Percentiles rank a stretch among this genome's conserved stretches.
Evolutionary conservation across 30 jellyfish, hydroid and myxozoan species (phyloP).

Genomic region (Calvadosia cruxmelitensis): DNA sequence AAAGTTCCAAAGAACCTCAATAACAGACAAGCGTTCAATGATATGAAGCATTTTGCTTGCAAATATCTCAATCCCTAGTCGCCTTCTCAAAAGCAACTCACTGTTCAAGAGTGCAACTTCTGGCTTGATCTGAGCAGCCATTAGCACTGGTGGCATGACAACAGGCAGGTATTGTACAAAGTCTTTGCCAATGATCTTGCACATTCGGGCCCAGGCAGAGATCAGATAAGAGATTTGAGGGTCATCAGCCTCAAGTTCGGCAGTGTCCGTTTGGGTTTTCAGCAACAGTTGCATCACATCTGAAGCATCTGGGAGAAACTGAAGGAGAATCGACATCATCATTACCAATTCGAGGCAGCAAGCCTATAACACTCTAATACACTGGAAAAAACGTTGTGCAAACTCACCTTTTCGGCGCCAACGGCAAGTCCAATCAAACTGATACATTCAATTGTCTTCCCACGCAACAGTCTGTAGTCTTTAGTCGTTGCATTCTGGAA

Average conservation of each 20-base stretch:
- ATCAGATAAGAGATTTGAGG: constrained; percentile 86
- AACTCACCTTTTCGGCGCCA: constrained; percentile 89
- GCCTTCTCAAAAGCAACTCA: no score
- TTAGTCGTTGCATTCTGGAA: constrained; percentile 81
- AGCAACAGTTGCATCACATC: constrained; percentile 95
- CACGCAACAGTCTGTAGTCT: constrained; percentile 84
- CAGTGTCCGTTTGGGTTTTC: constrained; percentile 86
- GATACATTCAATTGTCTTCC: constrained; percentile 94
- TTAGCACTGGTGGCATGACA: constrained; percentile 98
- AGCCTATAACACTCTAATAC: no score
- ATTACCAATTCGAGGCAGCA: background rate
- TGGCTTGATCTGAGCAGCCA: constrained; percentile 97
- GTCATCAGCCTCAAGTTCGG: constrained; percentile 87
- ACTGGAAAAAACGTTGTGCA: no score
- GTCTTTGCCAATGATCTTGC: constrained; percentile 94
- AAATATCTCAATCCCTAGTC: no score
- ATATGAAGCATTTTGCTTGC: no score
- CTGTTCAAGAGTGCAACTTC: constrained; percentile 92
- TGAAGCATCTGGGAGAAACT: constrained; percentile 98
- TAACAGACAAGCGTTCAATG: no score
- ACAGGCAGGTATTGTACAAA: constrained; percentile 96
- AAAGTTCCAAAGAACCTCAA: no score
- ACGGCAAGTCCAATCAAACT: constrained; percentile 99
- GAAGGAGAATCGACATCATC: constrained; percentile 2
- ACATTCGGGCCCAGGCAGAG: constrained; percentile 99